Base-by-base conservation (phyloP, 2,113 vertebrate species). In the Crotophaga sulcirostris region DNA sequence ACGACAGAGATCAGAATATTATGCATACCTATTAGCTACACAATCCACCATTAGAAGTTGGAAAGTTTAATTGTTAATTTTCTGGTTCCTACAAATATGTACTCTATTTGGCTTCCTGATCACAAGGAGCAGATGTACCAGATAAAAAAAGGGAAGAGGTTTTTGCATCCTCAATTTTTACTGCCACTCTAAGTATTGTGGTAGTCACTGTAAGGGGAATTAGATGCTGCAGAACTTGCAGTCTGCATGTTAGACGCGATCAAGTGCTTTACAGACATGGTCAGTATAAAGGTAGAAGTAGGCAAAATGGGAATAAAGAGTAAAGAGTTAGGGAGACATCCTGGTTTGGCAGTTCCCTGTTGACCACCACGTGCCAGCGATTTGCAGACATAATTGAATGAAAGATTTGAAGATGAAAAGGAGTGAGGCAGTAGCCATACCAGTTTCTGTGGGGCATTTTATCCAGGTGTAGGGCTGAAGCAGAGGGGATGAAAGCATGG, bases 11-110 rank as follows among this genome's bases (percentile, higher is more conserved):
- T 74, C 60, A 62, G 84, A 92, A 75, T 84, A 64, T 49, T 54
- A 47, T 24, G 76, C 88, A 40, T 90, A 82, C 64, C 24, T 88
- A 62, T 67, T 95, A 76, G 86, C 87, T 84, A 36, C 38, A 74
- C 11, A 52, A 66, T 58, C 36, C 49, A 78, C 73, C n/a, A 47
- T 3, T 89, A 75, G 34, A 90, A 77, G 16, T 6, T 78, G 69
- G 49, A 81, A 89, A 92, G 69, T 54, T 2, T 5, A 84, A 60
- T 67, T 87, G 84, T 81, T 93, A 24, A 10, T 81, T 94, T 93
- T 78, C 49, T 89, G 73, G 20, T 47, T 89, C 56, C 80, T 91
- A 84, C 59, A 93, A 95, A 94, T 91, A 92, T 72, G 56, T 88
- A 36, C 45, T 88, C 14, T 89, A 33, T 84, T 90, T 92, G 77